phyloP scores from a whole-genome alignment of 2,888 invertebrate genomes.

The Lasioglossum lativentre region DNA sequence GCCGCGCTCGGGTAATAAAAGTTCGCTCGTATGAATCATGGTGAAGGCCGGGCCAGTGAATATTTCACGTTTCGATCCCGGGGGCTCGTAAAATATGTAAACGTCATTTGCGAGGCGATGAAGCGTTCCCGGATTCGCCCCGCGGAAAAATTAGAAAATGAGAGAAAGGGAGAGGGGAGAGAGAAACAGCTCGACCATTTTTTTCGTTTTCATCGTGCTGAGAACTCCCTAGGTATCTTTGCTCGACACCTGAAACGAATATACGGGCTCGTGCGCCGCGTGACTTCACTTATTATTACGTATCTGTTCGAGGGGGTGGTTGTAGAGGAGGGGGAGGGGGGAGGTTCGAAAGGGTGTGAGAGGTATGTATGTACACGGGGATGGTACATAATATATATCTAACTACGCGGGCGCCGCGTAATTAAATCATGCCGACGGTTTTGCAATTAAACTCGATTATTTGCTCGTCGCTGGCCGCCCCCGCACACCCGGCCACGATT shows the following conservation, averaged over 20 bases:
- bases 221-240: conserved; percentile 26
- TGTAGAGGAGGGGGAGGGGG: not conserved
- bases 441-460: conserved; percentile 85
- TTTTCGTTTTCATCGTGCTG: conserved; percentile 10
- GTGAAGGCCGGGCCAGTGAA: conserved; percentile 6
- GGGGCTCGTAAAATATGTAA: conserved; percentile 9
- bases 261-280: conserved; percentile 31
- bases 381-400: conserved; percentile 69
- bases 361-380: conserved; percentile 45
- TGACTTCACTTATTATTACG: conserved; percentile 76
- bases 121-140: not conserved
- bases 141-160: not conserved
- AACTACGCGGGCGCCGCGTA: conserved; percentile 79
- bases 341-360: conserved; percentile 28
- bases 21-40: conserved; percentile 9
- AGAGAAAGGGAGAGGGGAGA: not conserved
- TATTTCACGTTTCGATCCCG: conserved; percentile 17
- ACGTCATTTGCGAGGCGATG: conserved; percentile 12
- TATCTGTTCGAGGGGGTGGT: conserved; percentile 46
- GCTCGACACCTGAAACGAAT: conserved; percentile 42
- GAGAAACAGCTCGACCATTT: not conserved
- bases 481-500: conserved; percentile 76
- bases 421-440: conserved; percentile 85
- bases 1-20: not conserved
- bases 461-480: conserved; percentile 81